Conservation (phyloP, 2,888 invertebrate genomes). For the Biston betularia region DNA sequence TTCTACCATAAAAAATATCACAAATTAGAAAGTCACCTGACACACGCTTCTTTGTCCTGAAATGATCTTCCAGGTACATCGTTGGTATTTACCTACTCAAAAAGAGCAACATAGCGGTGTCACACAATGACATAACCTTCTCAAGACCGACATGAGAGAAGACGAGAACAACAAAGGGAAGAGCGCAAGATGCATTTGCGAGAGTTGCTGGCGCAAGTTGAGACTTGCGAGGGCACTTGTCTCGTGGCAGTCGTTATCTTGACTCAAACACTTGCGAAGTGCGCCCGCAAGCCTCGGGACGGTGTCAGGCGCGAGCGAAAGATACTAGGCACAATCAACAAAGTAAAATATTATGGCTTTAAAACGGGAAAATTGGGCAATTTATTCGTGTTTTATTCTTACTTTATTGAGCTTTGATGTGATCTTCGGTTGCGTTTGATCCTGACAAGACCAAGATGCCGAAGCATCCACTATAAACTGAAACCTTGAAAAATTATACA, state of each 20-base stretch:
- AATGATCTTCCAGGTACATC: too few species aligned
- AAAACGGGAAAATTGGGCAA: conserved; percentile 16
- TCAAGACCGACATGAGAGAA: conserved; percentile 37
- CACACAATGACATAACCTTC: conserved; percentile 14
- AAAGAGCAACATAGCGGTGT: conserved; percentile 11
- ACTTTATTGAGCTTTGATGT: conserved; percentile 18
- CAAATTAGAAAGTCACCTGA: too few species aligned
- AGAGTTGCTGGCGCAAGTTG: conserved; percentile 63
- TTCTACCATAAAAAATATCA: too few species aligned
- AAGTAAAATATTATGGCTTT: conserved; percentile 23
- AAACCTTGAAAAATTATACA: neutral
- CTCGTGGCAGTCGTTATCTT: conserved; percentile 71
- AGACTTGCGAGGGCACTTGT: conserved; percentile 61
- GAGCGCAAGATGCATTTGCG: conserved; percentile 58
- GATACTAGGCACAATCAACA: conserved; percentile 18
- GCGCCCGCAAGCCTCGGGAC: conserved; percentile 51
- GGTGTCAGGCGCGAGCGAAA: conserved; percentile 22
- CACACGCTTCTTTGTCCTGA: too few species aligned
- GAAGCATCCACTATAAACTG: neutral
- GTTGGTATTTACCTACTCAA: neutral
- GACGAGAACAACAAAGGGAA: too few species aligned
- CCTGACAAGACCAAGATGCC: neutral
- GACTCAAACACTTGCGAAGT: conserved; percentile 64
- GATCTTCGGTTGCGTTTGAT: conserved; percentile 2
- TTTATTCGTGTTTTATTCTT: conserved; percentile 17